Base-by-base conservation (phyloP, 2,113 vertebrate genomes). In the Callipepla californica region DNA sequence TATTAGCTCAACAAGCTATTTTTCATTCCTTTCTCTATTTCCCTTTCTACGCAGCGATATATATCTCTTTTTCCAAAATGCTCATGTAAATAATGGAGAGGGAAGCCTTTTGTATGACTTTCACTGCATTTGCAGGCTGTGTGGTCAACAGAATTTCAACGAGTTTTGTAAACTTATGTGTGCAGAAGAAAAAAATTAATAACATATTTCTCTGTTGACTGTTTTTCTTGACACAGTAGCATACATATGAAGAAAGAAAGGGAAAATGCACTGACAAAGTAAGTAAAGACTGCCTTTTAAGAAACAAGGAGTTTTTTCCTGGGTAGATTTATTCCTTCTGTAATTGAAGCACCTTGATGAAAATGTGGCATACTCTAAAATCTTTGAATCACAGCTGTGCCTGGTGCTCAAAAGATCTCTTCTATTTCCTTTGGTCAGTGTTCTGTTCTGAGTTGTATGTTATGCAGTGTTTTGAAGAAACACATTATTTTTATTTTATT, bases 101-200 rank as follows among this genome's bases (percentile, higher is more conserved):
- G 76, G 61, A 90, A 95, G 51, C 47, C 91, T 92, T 96, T 90
- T 88, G 85, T 95, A 94, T 90, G 91, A 89, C 84, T 93, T 94
- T 87, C 0, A 25, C 76, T 90, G 63, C 48, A 76, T 51, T 78
- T 90, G 67, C 74, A 53, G 51, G 80, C 53, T 94, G 94, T 93
- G 86, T 89, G 94, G 95, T 89, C 87, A 3, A 89, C 47, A 58
- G 91, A 89, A 90, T 90, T 81, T 85, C 86, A 85, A 65, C 91
- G 68, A 85, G 87, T 63, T 91, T 87, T 85, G 68, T 72, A 80
- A 92, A 30, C 53, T 44, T 45, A 7, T 28, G 73, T 91, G 58
- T 73, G 70, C 63, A 59, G 12, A 62, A 61, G 87, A 79, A 89
- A 90, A 70, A 88, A 55, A 75, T 91, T 94, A 68, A 85, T 85